Evolutionary conservation across 2,888 invertebrate genomes (phyloP), one percentile per base, ranked within the genome.

Genomic region (Alentia gelatinosa): DNA sequence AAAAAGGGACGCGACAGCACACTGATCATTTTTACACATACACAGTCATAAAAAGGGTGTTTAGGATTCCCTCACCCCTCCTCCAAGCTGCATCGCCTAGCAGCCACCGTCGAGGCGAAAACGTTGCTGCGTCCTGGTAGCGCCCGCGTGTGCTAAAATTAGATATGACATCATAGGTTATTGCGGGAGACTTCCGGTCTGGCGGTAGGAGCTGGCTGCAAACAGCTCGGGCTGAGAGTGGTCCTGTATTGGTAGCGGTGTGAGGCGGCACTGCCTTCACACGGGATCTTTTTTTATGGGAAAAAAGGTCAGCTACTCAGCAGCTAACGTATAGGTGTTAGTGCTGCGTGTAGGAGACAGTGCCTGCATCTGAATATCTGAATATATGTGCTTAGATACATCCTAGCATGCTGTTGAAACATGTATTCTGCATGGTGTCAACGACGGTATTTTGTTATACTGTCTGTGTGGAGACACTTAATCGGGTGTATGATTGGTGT

Each of bases 111-210:
- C 26, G 47, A 30, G 83, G 7, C 47, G 86, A 50, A 33, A 35
- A 30, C 50, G 47, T 26, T 47, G 86, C 47, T 86, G 86, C 86
- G 30, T 19, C 47, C 50, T 33, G 86, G 86, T 30, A 40, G 40
- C 39, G 83, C 40, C 39, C 19, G 42, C 33, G 42, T 47, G 86
- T 42, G 42, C 86, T 86, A 86, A 86, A 86, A 86, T 86, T 86
- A 86, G 86, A 86, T 86, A 86, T 86, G 86, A 86, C 86, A 86
- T 86, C 86, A 86, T 86, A 86, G 86, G 86, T 86, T 86, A 86
- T 47, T 86, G 86, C 35, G 42, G 26, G 86, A 47, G 79, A 86
- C 86, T 47, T 86, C 86, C 86, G 86, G 86, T 50, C 47, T 86
- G 15, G 86, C 35, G 86, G 47, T 42, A 35, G 86, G 33, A 47